Evolutionary conservation across 2,113 vertebrate species (phyloP).

Genomic region (Spea multiplicata): DNA sequence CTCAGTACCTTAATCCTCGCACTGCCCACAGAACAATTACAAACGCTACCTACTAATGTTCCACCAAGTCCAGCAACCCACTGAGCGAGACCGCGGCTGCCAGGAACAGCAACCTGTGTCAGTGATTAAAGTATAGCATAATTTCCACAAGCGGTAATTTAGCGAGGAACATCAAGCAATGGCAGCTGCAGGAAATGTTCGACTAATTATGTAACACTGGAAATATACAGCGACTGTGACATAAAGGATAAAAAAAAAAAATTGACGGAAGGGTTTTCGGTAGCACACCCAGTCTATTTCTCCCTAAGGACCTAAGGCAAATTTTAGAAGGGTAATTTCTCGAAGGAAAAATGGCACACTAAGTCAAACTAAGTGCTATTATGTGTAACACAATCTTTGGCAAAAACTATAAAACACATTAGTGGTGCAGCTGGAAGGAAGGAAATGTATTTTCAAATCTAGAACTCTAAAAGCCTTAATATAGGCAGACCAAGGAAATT

Average conservation of each 20-base stretch:
- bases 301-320: conserved; percentile 12
- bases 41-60: conserved; percentile 10
- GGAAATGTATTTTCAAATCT: conserved; percentile 1
- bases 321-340: conserved; percentile 27
- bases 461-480: background rate
- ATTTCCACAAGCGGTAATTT: conserved; percentile 34
- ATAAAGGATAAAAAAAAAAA: conserved; percentile 9
- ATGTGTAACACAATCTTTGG: conserved; percentile 9
- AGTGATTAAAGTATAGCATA: conserved; percentile 39
- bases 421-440: conserved; percentile 5
- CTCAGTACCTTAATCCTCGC: conserved; percentile 17
- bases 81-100: background rate
- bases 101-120: conserved; percentile 27
- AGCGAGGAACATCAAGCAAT: conserved; percentile 9
- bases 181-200: conserved; percentile 21
- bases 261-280: conserved; percentile 8
- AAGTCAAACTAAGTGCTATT: conserved; percentile 25
- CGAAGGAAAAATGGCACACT: conserved; percentile 9
- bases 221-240: conserved; percentile 24
- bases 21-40: conserved; percentile 32
- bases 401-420: conserved; percentile 22
- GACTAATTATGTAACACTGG: conserved; percentile 26
- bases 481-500: background rate
- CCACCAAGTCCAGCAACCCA: conserved; percentile 4
- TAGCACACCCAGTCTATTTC: background rate